These are phyloP conservation scores for Limenitis camilla DNA, from an alignment of 2,888 invertebrate species.

Conservation along the genomic window DNA sequence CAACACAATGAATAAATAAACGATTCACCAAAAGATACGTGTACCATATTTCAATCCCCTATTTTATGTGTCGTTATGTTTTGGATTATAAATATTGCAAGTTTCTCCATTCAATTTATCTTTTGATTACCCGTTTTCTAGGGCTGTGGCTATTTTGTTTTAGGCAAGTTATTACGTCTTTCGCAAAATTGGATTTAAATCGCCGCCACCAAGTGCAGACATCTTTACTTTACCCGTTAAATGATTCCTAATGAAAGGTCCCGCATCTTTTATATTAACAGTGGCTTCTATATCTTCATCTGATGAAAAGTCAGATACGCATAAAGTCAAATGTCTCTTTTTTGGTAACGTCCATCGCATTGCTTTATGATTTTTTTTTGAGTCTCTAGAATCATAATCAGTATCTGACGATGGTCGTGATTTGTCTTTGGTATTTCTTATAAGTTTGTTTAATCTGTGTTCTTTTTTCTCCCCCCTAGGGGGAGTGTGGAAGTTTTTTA, in stretches of 20 bases:
- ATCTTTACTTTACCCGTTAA: constrained; percentile 47
- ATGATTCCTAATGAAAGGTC: constrained; percentile 48
- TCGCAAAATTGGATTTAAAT: constrained; percentile 59
- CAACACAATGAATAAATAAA: neutral
- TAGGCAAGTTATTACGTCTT: no score
- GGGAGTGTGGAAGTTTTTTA: constrained; percentile 73
- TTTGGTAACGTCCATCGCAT: constrained; percentile 60
- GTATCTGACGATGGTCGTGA: constrained; percentile 60
- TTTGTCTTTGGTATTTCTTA: constrained; percentile 46
- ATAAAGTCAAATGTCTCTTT: constrained; percentile 56
- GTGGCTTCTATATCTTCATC: constrained; percentile 51
- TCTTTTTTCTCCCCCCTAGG: constrained; percentile 73
- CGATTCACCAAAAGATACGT: no score
- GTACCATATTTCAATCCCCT: no score
- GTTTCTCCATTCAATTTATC: no score
- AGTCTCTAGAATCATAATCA: constrained; percentile 54
- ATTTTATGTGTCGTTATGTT: no score
- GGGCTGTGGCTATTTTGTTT: neutral
- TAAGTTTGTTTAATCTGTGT: constrained; percentile 45
- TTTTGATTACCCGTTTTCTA: neutral
- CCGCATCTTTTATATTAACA: constrained; percentile 51
- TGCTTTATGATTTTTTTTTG: constrained; percentile 44
- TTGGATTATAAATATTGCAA: no score
- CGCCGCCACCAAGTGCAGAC: constrained; percentile 65
- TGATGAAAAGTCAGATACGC: constrained; percentile 61